Evolutionary conservation across 2,888 invertebrate species (phyloP).

Genomic region (Scaptomyza parva): DNA sequence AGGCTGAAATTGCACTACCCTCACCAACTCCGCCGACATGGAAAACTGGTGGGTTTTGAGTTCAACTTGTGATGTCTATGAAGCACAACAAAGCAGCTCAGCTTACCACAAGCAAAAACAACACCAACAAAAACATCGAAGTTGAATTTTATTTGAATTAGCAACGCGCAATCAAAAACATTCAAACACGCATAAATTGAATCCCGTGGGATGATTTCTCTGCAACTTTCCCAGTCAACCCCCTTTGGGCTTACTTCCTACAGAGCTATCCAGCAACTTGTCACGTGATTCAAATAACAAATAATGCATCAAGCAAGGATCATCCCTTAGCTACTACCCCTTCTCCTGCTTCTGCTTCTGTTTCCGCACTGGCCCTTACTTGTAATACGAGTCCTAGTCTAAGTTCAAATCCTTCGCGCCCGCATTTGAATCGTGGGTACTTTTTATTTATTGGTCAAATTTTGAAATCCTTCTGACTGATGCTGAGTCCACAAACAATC

Average conservation of each 20-base stretch:
- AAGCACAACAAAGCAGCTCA: constrained; percentile 39
- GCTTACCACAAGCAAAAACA: constrained; percentile 47
- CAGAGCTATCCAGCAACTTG: constrained; percentile 67
- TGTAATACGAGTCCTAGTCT: constrained; percentile 46
- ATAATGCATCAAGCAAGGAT: constrained; percentile 71
- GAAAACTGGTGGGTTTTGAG: constrained; percentile 15
- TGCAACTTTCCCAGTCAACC: constrained; percentile 65
- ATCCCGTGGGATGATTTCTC: constrained; percentile 82
- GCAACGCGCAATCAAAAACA: constrained; percentile 82
- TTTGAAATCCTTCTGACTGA: constrained; percentile 8
- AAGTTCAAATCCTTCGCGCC: constrained; percentile 44
- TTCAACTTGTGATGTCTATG: constrained; percentile 4
- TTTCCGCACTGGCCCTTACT: constrained; percentile 23
- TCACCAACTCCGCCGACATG: neutral
- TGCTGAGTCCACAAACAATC: constrained; percentile 3
- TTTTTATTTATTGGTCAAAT: constrained; percentile 56
- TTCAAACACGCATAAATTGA: constrained; percentile 83
- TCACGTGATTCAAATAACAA: constrained; percentile 83
- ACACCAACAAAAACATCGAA: constrained; percentile 35
- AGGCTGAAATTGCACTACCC: constrained; percentile 67
- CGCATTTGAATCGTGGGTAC: constrained; percentile 51
- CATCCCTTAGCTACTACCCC: constrained; percentile 77
- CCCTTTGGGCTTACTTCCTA: constrained; percentile 14
- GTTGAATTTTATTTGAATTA: constrained; percentile 76
- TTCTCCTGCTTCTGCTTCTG: constrained; percentile 28